Evolutionary conservation across 1,140 invertebrate species (phyloP), one percentile per base, ranked within the genome.

Genomic region (Diploscapter pachys): DNA sequence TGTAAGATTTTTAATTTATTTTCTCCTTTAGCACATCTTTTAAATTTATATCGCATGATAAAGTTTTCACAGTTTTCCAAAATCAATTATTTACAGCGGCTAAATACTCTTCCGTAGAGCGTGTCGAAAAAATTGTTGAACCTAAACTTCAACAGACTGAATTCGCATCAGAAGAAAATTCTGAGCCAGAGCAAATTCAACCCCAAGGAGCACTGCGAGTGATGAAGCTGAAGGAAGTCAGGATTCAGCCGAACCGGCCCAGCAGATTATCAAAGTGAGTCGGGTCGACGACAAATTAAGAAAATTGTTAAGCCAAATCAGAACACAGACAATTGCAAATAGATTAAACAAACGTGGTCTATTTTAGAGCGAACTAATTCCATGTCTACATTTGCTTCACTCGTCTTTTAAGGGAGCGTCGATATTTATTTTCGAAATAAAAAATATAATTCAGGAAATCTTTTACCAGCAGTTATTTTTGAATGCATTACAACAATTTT

Each of bases 381-480:
- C 9, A 59, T 59, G 13, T 13, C 57, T 2, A 52, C 2, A 52
- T 52, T 68, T 55, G 5, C 56, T 8, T 5, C 1, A 8, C 6
- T 64, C 13, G 2, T 64, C 6, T 52, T 52, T 0, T 31, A 31
- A 31, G 31, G 31, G 31, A 31, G 31, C 31, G 1, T 31, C 31
- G 31, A 31, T 31, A 1, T 31, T 31, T 31, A 31, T 31, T 31
- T 31, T 31, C 31, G 0, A 31, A 31, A 1, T 31, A 31, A 31
- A 31, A 31, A 31, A 68, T 52, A 68, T 68, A 13, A 68, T 52
- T 9, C 9, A 6, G 1, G 1, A n/a, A 9, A 55, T 55, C 51
- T 53, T 6, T 54, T 68, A 55, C 0, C 66, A 68, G 66, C 49
- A 68, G 66, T 54, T 68, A 52, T 55, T 68, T 68, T 55, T 55